phyloP scores from a whole-genome alignment of 2,888 invertebrate species.

The Cosmia trapezina region DNA sequence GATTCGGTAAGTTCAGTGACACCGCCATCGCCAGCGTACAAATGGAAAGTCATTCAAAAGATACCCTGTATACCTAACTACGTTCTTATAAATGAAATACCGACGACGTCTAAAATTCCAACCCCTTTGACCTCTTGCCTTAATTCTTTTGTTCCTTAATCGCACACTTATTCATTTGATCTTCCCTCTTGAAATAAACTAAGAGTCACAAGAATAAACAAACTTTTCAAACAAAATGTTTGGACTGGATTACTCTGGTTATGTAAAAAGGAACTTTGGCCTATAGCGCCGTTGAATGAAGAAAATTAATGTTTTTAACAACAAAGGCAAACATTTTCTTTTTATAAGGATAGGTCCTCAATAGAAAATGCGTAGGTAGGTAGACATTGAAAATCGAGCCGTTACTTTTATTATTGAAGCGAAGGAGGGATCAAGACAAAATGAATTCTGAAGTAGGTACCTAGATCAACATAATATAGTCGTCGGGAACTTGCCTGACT shows the following conservation, averaged over 20 bases:
- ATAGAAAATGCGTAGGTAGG: conserved; percentile 20
- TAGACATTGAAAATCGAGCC: conserved; percentile 48
- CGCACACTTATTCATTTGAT: conserved; percentile 73
- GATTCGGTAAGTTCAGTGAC: conserved; percentile 11
- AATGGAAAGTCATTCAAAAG: conserved; percentile 43
- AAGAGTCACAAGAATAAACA: conserved; percentile 69
- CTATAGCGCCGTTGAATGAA: conserved; percentile 25
- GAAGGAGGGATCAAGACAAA: conserved; percentile 7
- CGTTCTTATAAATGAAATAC: conserved; percentile 38
- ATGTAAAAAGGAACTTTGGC: conserved; percentile 24
- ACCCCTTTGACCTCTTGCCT: conserved; percentile 66
- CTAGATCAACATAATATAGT: conserved; percentile 23
- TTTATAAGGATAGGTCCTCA: conserved; percentile 18
- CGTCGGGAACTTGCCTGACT: conserved; percentile 1
- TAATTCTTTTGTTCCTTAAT: conserved; percentile 71
- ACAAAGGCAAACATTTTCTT: conserved; percentile 44
- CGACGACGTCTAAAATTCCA: conserved; percentile 47
- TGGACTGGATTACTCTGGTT: conserved; percentile 62
- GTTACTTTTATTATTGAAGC: conserved; percentile 34
- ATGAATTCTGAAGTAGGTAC: conserved; percentile 28
- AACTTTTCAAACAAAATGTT: conserved; percentile 71
- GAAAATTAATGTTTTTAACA: conserved; percentile 49
- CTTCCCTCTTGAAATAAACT: conserved; percentile 55
- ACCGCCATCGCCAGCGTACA: conserved; percentile 29
- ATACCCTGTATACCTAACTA: conserved; percentile 26